phyloP scores from a whole-genome alignment of 2,797 vertebrate genomes.

The Sebastes elongatus region DNA sequence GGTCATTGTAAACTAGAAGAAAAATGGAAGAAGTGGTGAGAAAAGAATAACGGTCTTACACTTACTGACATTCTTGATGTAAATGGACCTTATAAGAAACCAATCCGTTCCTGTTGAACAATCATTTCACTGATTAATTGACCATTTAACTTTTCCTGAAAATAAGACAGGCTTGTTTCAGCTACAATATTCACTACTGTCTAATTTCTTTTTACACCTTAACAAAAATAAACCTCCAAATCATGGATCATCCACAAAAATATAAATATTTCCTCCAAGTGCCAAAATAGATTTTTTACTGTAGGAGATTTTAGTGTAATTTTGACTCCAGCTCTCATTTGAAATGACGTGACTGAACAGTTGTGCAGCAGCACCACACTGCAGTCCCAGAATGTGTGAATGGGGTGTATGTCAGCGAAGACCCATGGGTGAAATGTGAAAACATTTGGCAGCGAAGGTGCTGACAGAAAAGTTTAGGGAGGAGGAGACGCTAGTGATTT shows the following conservation, averaged over 20 bases:
- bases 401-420: conserved; percentile 42
- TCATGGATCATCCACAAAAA: not conserved
- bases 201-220: not conserved
- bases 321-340: not conserved
- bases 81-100: not conserved
- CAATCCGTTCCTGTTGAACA: not conserved
- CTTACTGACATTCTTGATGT: not conserved
- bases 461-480: conserved; percentile 57
- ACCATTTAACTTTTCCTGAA: not conserved
- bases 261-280: not conserved
- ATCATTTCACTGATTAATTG: not conserved
- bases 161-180: not conserved
- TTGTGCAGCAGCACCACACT: not conserved
- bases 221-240: not conserved
- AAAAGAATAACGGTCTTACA: not conserved
- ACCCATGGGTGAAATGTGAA: conserved; percentile 58
- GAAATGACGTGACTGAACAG: conserved; percentile 2
- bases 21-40: not conserved
- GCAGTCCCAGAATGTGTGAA: conserved; percentile 47
- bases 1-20: not conserved
- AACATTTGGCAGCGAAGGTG: conserved; percentile 53
- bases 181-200: not conserved
- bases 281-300: not conserved
- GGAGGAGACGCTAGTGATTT: conserved; percentile 22
- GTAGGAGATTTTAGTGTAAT: not conserved